These are phyloP conservation scores for Tetrapedia diversipes DNA, from an alignment of 2,888 invertebrate species.

Conservation along the genomic window DNA sequence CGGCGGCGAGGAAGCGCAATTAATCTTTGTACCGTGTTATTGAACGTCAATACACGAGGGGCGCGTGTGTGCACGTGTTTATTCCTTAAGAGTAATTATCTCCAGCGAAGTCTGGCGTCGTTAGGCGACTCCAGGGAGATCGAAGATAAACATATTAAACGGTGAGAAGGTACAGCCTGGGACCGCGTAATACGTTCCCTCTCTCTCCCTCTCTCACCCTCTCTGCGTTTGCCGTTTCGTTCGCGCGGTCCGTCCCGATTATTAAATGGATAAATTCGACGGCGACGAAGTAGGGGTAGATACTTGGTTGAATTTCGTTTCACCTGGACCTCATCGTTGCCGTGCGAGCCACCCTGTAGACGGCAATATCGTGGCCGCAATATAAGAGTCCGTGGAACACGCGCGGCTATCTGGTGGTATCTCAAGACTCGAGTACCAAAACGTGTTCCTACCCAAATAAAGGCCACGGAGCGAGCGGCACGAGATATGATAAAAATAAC, in stretches of 20 bases:
- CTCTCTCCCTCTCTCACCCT: too few species aligned
- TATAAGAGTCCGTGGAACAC: slow-evolving; percentile 71
- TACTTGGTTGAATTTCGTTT: slow-evolving; percentile 66
- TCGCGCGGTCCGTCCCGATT: slow-evolving; percentile 41
- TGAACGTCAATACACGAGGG: slow-evolving; percentile 28
- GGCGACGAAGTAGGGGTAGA: slow-evolving; percentile 25
- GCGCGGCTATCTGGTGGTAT: slow-evolving; percentile 76
- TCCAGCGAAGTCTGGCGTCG: slow-evolving; percentile 52
- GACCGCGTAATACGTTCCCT: slow-evolving; percentile 32
- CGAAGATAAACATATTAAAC: slow-evolving; percentile 72
- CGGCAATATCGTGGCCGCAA: slow-evolving; percentile 68
- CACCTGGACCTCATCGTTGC: slow-evolving; percentile 23
- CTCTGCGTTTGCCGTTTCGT: not conserved
- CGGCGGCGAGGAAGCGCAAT: slow-evolving; percentile 50
- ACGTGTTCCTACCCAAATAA: slow-evolving; percentile 80
- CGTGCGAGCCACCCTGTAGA: slow-evolving; percentile 63
- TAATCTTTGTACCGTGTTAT: slow-evolving; percentile 57
- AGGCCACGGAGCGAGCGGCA: slow-evolving; percentile 72
- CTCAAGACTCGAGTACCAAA: slow-evolving; percentile 80
- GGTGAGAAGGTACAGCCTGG: slow-evolving; percentile 57
- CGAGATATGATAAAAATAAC: slow-evolving; percentile 80
- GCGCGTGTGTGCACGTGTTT: slow-evolving; percentile 47
- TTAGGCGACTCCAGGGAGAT: slow-evolving; percentile 69
- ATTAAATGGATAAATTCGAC: slow-evolving; percentile 66
- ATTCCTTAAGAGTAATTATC: slow-evolving; percentile 70